Evolutionary conservation across 2,797 vertebrate species (phyloP).

Genomic region (Lepus townsendii): DNA sequence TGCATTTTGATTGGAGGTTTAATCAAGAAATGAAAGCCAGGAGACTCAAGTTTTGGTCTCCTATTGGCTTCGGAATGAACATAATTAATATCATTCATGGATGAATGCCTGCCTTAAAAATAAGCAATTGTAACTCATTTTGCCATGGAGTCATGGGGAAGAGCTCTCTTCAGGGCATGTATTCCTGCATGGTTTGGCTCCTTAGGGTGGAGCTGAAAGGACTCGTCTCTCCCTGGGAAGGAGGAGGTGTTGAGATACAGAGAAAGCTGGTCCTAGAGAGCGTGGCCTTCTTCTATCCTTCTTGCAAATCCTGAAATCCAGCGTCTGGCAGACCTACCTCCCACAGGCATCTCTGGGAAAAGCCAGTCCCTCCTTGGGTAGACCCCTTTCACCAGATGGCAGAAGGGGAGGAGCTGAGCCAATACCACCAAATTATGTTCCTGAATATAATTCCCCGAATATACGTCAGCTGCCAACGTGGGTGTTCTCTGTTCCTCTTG

Average conservation of each 20-base stretch:
- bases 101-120: slow-evolving; percentile 18
- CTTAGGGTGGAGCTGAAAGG: neutral
- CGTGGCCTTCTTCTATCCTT: neutral
- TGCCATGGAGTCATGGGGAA: neutral
- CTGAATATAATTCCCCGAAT: neutral
- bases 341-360: neutral
- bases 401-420: neutral
- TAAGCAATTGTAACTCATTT: neutral
- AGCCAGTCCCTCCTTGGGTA: neutral
- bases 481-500: neutral
- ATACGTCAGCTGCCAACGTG: accelerated
- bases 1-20: neutral
- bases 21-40: neutral
- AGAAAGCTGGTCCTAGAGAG: neutral
- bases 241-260: neutral
- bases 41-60: neutral
- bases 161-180: neutral
- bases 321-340: neutral
- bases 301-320: neutral
- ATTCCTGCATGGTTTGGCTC: neutral
- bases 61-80: neutral
- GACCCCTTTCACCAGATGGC: neutral
- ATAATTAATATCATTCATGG: neutral
- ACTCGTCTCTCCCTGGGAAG: neutral
- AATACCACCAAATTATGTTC: no score